Evolutionary conservation across 1,140 invertebrate genomes (phyloP), one percentile per base, ranked within the genome.

Genomic region (Anagrus nilaparvatae): DNA sequence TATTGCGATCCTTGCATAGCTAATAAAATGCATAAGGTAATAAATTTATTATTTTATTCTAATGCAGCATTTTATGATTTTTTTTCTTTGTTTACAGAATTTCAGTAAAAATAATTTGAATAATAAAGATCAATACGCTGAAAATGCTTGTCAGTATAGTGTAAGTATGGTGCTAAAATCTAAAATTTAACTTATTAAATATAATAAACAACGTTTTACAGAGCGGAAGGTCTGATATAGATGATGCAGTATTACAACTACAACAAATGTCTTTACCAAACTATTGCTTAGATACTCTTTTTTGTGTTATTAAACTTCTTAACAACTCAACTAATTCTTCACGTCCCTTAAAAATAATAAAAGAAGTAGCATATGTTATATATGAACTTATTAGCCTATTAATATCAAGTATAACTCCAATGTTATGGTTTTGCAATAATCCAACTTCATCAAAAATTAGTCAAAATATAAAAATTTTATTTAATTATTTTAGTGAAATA

Each of bases 231-330:
- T 33, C 18, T 56, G 1, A 48, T 21, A 47, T 61, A 27, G 55
- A 60, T 35, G 55, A 58, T 27, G 56, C 58, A 9, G 40, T 60
- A 19, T 47, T 71, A 16, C 64, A 65, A 46, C 41, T 62, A 10
- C 65, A 67, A 46, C 72, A 74, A 55, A 60, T 73, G 47, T 54
- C 63, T 8, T 47, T 74, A 37, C 71, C 71, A 4, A 48, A 58
- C 17, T 76, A 63, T 53, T 74, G 72, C 53, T 61, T 72, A n/a
- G 63, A 65, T 21, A 65, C 61, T 18, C 49, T 74, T 6, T 59
- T 57, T 34, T 49, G 51, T 34, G 50, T 67, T 27, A 55, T 74
- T 21, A 47, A 44, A 3, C 47, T 61, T 19, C 36, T 65, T 21
- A 56, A 50, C 31, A 42, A 53, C 34, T 51, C 55, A n/a, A 39